Conservation (phyloP, 2,113 vertebrate genomes). For the Elgaria multicarinata region DNA sequence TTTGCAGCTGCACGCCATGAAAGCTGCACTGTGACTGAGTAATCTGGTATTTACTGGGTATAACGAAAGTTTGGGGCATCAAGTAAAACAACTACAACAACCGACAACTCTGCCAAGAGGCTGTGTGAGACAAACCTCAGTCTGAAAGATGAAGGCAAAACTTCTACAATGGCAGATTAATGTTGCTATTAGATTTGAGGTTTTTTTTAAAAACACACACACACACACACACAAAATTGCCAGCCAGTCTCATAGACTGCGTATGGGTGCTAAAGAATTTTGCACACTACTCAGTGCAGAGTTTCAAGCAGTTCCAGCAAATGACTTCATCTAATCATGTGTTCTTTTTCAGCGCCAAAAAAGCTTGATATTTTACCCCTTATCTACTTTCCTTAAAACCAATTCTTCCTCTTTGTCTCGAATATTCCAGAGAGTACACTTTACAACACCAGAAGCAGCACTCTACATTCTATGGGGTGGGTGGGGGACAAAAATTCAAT, state of each 20-base stretch:
- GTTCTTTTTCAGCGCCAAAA: neutral
- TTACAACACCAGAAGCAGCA: conserved; percentile 19
- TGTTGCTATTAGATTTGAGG: neutral
- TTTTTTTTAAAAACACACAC: too few relatives aligned
- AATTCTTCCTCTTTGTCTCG: conserved; percentile 15
- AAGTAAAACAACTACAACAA: neutral
- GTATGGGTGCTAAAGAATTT: conserved; percentile 5
- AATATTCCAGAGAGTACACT: conserved; percentile 8
- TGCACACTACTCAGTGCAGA: conserved; percentile 16
- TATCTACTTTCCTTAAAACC: conserved; percentile 8
- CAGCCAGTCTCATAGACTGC: neutral
- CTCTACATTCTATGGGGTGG: neutral
- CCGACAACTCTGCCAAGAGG: neutral
- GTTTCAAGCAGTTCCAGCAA: conserved; percentile 1
- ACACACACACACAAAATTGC: neutral
- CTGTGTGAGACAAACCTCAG: neutral
- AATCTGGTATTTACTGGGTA: conserved; percentile 15
- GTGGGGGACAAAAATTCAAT: neutral
- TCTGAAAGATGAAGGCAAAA: neutral
- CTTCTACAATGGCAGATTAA: conserved; percentile 9
- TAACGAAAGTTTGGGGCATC: conserved; percentile 17
- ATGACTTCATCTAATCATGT: conserved; percentile 25
- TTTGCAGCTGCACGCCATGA: neutral
- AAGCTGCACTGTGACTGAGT: neutral
- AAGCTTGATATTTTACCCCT: conserved; percentile 10